Conservation (phyloP, 1,140 invertebrate species). For the Sinella curviseta region DNA sequence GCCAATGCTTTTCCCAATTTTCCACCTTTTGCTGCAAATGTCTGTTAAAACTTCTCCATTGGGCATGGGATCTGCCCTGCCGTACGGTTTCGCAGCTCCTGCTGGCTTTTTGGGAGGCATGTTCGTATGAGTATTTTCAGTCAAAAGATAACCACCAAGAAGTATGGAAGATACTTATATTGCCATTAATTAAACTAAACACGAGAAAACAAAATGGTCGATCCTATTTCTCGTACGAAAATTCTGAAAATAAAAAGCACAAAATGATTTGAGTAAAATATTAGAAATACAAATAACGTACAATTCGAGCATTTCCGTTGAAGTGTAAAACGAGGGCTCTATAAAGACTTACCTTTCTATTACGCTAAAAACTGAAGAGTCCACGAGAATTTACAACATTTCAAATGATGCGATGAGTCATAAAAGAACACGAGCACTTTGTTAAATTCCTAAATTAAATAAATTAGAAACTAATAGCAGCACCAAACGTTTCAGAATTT, state of each 20-base stretch:
- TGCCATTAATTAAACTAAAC: conserved; percentile 26
- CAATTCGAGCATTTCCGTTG: no score
- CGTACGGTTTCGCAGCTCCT: conserved; percentile 33
- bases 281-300: no score
- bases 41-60: conserved; percentile 67
- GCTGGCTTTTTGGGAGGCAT: conserved; percentile 32
- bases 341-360: no score
- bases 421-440: no score
- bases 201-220: no score
- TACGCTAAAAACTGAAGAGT: no score
- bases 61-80: conserved; percentile 39
- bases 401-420: no score
- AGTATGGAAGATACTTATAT: neutral
- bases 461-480: conserved; percentile 17
- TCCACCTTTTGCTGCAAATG: conserved; percentile 79
- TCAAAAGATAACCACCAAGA: neutral
- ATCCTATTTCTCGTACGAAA: no score
- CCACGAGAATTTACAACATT: no score
- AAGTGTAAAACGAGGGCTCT: no score
- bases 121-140: conserved; percentile 12
- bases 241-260: no score
- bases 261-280: no score
- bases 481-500: conserved; percentile 8
- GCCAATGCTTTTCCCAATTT: conserved; percentile 80
- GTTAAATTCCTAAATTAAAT: conserved; percentile 25